A percentile compares a stretch with the other conserved stretches of the same genome.
Conservation (phyloP, 2,888 invertebrate genomes). For the Octonoba sinensis region DNA sequence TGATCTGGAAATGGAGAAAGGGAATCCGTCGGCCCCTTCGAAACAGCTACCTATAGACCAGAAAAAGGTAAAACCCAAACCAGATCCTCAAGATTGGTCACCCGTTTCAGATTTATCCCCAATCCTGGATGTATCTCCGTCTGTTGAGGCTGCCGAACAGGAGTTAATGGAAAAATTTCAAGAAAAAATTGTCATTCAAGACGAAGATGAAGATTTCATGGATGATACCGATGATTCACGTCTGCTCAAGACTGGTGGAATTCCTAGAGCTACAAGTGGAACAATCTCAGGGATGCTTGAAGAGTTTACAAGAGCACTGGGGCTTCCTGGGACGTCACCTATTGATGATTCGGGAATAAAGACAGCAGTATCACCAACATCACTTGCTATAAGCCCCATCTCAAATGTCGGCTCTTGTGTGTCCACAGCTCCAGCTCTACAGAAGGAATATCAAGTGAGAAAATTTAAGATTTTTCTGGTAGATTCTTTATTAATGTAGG, state of each 20-base stretch:
- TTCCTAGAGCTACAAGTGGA: conserved; percentile 66
- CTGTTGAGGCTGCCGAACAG: conserved; percentile 71
- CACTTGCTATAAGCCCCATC: conserved; percentile 53
- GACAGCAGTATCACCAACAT: conserved; percentile 51
- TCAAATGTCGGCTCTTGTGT: conserved; percentile 11
- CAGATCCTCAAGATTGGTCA: conserved; percentile 70
- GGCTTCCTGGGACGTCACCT: conserved; percentile 64
- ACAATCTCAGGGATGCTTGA: conserved; percentile 67
- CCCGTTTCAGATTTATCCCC: conserved; percentile 73
- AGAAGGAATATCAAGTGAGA: conserved; percentile 56
- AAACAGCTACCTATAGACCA: conserved; percentile 59
- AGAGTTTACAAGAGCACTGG: conserved; percentile 66
- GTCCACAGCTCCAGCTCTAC: conserved; percentile 26
- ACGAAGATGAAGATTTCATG: conserved; percentile 27
- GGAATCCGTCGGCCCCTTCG: conserved; percentile 16
- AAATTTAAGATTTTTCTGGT: neutral
- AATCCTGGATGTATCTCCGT: conserved; percentile 72
- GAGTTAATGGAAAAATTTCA: conserved; percentile 65
- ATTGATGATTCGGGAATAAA: conserved; percentile 63
- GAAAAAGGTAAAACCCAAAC: conserved; percentile 65
- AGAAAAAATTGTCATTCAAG: conserved; percentile 27
- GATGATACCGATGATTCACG: conserved; percentile 28
- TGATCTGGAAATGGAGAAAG: conserved; percentile 22
- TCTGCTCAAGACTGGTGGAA: conserved; percentile 33
- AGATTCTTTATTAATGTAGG: neutral